These are phyloP conservation scores for Drosophila athabasca DNA, from an alignment of 1,140 invertebrate species.

Conservation along the genomic window DNA sequence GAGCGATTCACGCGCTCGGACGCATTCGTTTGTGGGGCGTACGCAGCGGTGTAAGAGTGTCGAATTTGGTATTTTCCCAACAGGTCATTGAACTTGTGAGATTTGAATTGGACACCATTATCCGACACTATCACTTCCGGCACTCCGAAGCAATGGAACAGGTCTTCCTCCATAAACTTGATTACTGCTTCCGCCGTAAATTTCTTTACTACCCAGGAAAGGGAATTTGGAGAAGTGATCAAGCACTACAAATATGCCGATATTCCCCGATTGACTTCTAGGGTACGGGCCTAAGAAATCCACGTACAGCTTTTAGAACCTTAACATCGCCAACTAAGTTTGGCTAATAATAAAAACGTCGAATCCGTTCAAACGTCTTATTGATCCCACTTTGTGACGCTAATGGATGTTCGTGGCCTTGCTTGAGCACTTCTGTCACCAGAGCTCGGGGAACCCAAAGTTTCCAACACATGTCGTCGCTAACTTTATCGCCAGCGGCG, in stretches of 20 bases:
- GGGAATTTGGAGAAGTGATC: too few relatives aligned
- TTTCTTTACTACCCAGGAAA: background rate
- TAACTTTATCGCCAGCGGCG: too few relatives aligned
- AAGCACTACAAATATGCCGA: background rate
- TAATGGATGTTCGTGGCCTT: too few relatives aligned
- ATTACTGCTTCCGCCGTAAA: background rate
- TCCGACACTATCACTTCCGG: background rate
- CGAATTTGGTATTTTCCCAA: background rate
- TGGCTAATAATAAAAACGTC: background rate
- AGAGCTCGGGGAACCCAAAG: too few relatives aligned
- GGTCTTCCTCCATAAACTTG: too few relatives aligned
- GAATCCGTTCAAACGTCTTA: background rate
- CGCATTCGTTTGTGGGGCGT: background rate
- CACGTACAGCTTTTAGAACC: background rate
- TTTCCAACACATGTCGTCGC: too few relatives aligned
- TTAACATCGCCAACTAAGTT: background rate
- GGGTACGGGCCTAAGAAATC: background rate
- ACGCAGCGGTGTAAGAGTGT: background rate
- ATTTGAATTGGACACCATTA: background rate
- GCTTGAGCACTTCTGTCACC: too few relatives aligned
- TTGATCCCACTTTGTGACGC: too few relatives aligned
- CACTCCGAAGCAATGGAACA: too few relatives aligned
- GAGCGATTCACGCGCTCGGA: background rate
- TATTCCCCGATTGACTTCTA: background rate
- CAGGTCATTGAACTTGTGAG: background rate